A percentile compares a stretch with the other conserved stretches of the same genome.
These are phyloP conservation scores for Kryphioiulus occultus DNA, from an alignment of 2,888 invertebrate species.

Conservation along the genomic window DNA sequence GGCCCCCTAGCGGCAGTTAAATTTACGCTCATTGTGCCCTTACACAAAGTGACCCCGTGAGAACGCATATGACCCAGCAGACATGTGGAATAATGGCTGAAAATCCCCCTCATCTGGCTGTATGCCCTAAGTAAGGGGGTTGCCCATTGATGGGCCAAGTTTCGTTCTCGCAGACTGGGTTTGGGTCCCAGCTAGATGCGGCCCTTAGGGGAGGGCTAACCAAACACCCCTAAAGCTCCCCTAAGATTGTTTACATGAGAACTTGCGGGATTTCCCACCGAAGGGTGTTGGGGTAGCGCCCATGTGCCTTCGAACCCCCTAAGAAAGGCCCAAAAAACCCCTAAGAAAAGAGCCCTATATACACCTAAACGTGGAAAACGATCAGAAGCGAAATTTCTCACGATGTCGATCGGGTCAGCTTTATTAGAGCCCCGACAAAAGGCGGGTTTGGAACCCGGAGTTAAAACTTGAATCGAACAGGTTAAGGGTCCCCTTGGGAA, in stretches of 20 bases:
- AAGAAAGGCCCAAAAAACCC: background rate
- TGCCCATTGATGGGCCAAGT: background rate
- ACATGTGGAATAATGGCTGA: background rate
- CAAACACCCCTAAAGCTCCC: background rate
- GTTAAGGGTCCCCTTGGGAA: background rate
- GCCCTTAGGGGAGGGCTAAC: background rate
- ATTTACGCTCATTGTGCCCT: background rate
- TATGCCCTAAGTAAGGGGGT: background rate
- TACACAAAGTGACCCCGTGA: background rate
- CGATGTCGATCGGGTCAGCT: background rate
- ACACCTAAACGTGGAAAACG: too few relatives aligned
- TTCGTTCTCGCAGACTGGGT: slow-evolving; percentile 14
- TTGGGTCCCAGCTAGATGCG: background rate
- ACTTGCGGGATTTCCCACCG: slow-evolving; percentile 3
- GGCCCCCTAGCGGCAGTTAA: background rate
- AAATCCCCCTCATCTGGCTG: background rate
- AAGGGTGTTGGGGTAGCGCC: background rate
- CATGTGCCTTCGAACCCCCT: background rate
- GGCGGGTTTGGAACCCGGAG: background rate
- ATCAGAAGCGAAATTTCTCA: slow-evolving; percentile 18
- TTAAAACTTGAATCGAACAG: slow-evolving; percentile 11
- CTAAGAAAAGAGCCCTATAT: too few relatives aligned
- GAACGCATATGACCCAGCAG: slow-evolving; percentile 3
- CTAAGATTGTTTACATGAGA: slow-evolving; percentile 9
- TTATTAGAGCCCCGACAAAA: slow-evolving; percentile 20